Base-by-base conservation (phyloP, 2,797 vertebrate species). In the Dendrocincla fuliginosa region DNA sequence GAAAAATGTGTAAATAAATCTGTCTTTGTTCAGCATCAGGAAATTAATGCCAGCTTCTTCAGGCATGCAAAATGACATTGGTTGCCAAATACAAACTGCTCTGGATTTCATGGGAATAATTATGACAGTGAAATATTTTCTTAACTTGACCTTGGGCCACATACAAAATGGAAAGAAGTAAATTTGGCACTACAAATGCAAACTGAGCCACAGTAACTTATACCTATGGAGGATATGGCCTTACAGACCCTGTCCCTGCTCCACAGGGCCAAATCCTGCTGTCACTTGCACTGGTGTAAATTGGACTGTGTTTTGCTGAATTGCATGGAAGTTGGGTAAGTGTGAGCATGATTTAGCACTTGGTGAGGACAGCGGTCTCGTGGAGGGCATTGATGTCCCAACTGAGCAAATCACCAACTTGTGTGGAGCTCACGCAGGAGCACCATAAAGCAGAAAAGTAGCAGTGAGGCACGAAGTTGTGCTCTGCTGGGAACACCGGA, bases 91-190 rank as follows among this genome's bases (percentile, higher is more conserved):
- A 84, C 76, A 87, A 86, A 96, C 82, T 73, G 87, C 73, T 84
- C 16, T 55, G 60, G 81, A 93, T 92, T 93, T 91, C 89, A 78
- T 52, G 87, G 94, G 87, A 94, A 92, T 95, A 91, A 94, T 88
- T 86, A 84, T 85, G 94, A 96, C 87, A 94, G 84, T 86, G 91
- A 96, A 93, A 46, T 96, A 93, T 94, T 91, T 93, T 92, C 85
- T 84, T 90, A 93, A 89, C 83, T 78, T 97, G 94, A 92, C 91
- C 92, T 89, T 92, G 92, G 82, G 50, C 84, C 69, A 75, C 32
- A 19, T 81, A 44, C 69, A 94, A 93, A 92, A 89, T 87, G 67
- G 79, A 88, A 87, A 84, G 84, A 94, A 89, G 69, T 92, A 93
- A 89, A 95, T 92, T 89, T 94, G 91, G 73, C 82, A 76, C 50